Evolutionary conservation across 2,797 vertebrate genomes (phyloP), one percentile per base, ranked within the genome.

Genomic region (Tarsius wallacei): DNA sequence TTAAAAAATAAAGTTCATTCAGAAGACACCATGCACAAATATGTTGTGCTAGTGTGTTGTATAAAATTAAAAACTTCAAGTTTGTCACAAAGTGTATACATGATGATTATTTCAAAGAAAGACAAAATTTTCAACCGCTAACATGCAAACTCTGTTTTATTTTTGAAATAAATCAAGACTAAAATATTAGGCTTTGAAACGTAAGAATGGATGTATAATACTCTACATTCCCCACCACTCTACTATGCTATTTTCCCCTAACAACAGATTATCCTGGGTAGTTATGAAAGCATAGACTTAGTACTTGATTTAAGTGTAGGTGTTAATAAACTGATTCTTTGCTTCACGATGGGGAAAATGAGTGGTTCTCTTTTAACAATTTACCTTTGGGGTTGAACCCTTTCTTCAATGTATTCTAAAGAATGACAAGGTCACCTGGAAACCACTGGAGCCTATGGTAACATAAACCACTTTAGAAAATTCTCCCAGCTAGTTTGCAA

Each of bases 1-100:
- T 93, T 22, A 87, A 73, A 90, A 87, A 15, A 36, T 8, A 15
- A 78, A 87, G 93, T 71, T 97, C 13, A 73, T 36, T 78, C 22
- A 22, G 49, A 88, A 96, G 94, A 49, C 8, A 73, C 7, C 12
- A 7, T 31, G 8, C 7, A 10, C 26, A 80, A 55, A 61, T 24
- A 51, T 57, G 42, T 42, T 81, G 15, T 36, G 16, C 1, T 4
- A 33, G 26, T 47, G 71, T 33, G 7, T 33, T 76, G 84, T 33
- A 61, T 84, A 87, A 94, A 87, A 57, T 49, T 57, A 74, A 17
- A 76, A 55, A 76, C 7, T 36, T 77, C 9, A 82, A 73, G 13
- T 80, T 73, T 91, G 77, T 86, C 36, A 64, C 5, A 70, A 94
- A 76, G n/a, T 59, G 51, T 57, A 61, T 17, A 36, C 16, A 63